Conservation (phyloP, 2,797 vertebrate genomes). For the Paedocypris micromegethes region DNA sequence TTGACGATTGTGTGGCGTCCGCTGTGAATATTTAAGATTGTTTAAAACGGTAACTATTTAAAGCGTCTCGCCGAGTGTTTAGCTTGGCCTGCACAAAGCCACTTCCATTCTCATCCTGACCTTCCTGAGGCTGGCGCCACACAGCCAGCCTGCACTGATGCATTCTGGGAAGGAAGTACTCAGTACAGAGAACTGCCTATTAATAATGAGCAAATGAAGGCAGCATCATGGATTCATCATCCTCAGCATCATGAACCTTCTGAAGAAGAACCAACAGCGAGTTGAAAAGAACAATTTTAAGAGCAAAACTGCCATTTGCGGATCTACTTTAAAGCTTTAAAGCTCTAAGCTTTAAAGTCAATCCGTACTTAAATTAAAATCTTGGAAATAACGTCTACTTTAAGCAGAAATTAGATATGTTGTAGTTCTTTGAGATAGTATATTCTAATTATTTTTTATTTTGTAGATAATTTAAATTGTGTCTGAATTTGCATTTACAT, state of each 20-base stretch:
- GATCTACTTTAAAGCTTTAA: neutral
- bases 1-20: too few relatives aligned
- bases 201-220: constrained; percentile 56
- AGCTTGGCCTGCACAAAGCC: constrained; percentile 20
- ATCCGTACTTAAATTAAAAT: too few relatives aligned
- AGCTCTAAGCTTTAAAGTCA: neutral
- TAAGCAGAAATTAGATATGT: too few relatives aligned
- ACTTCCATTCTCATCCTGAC: constrained; percentile 32
- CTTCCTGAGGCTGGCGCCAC: constrained; percentile 52
- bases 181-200: constrained; percentile 57
- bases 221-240: constrained; percentile 53
- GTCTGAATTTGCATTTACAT: too few relatives aligned
- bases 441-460: too few relatives aligned
- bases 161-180: constrained; percentile 59
- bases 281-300: neutral
- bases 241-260: too few relatives aligned
- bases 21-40: too few relatives aligned
- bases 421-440: too few relatives aligned
- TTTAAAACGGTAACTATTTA: neutral
- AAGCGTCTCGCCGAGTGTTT: constrained; percentile 27
- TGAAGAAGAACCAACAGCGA: too few relatives aligned
- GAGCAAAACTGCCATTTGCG: neutral
- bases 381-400: too few relatives aligned
- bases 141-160: constrained; percentile 46
- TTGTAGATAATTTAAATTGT: too few relatives aligned